Evolutionary conservation across 2,888 invertebrate species (phyloP), one percentile per base, ranked within the genome.

Genomic region (Cataglyphis cursor): DNA sequence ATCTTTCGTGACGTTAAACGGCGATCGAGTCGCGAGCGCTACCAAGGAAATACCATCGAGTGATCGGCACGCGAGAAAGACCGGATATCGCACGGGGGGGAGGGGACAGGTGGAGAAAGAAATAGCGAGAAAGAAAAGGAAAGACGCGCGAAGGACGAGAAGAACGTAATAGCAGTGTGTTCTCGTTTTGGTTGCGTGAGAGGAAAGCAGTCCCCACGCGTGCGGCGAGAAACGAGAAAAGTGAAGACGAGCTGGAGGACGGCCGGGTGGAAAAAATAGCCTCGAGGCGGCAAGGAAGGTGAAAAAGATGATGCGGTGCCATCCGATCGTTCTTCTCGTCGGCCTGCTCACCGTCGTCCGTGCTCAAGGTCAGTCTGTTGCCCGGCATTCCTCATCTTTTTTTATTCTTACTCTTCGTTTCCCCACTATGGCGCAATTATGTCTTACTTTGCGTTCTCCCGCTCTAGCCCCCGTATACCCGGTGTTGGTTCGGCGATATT

Each of bases 281-380:
- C 78, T 78, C 70, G 31, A 78, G 73, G 78, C 64, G 72, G 66
- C 76, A 84, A 86, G 78, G 82, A 83, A 76, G 84, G 85, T 78
- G 84, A 78, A 80, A 74, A 84, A 89, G 88, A 86, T 90, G 90
- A 92, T 90, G 91, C 91, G 90, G 93, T 91, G 90, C 91, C 92
- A 90, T 91, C 87, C 92, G 89, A 91, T 91, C 88, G 89, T 90
- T 86, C 89, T 89, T 84, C 88, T 94, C 92, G 87, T 92, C 92
- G 90, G 90, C 82, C 88, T 92, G 76, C 89, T 93, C 83, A 90
- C 91, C 89, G 90, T 88, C 89, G 93, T 92, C 88, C 89, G 90
- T 87, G 94, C 94, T 74, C 94, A 94, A 94, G 94, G 94, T 94
- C 91, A 93, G 94, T 93, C 74, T 21, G 70, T 64, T 85, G 80